Percentiles rank a stretch among this genome's conserved stretches.
phyloP scores from a whole-genome alignment of 2,797 vertebrate genomes.

The Potorous gilbertii region DNA sequence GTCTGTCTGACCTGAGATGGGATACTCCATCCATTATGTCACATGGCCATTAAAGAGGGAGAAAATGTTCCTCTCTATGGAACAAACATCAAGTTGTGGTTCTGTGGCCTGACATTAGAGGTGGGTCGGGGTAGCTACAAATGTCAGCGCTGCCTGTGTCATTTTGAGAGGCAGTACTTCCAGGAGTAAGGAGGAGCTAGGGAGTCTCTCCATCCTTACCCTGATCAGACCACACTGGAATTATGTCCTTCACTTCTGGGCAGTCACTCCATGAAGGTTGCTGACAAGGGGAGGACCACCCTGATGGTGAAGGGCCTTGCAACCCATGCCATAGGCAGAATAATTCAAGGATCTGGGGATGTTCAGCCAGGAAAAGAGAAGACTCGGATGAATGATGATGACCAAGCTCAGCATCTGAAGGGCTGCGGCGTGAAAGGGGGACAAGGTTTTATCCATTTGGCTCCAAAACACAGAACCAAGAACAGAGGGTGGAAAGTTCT shows the following conservation, averaged over 20 bases:
- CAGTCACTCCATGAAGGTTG: background rate
- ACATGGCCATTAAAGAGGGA: background rate
- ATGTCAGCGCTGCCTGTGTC: too few relatives aligned
- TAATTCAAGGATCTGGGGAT: too few relatives aligned
- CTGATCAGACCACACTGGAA: background rate
- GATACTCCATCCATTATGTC: background rate
- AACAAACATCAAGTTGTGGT: background rate
- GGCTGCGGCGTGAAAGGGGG: too few relatives aligned
- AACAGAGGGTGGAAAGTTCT: background rate
- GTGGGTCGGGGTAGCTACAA: background rate
- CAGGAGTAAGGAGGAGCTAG: too few relatives aligned
- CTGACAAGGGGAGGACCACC: too few relatives aligned
- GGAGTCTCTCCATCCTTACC: too few relatives aligned
- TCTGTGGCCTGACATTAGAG: constrained; percentile 8
- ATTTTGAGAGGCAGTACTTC: too few relatives aligned
- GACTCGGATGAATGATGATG: too few relatives aligned
- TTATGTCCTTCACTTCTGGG: background rate
- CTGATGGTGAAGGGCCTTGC: too few relatives aligned
- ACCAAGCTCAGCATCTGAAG: too few relatives aligned
- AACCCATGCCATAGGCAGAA: too few relatives aligned
- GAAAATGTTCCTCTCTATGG: background rate
- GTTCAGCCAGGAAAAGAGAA: too few relatives aligned
- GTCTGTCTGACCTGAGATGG: background rate
- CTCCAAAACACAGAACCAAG: background rate
- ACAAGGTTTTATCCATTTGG: background rate